Evolutionary conservation across 1,140 invertebrate species (phyloP).

Genomic region (Lucilia cuprina): DNA sequence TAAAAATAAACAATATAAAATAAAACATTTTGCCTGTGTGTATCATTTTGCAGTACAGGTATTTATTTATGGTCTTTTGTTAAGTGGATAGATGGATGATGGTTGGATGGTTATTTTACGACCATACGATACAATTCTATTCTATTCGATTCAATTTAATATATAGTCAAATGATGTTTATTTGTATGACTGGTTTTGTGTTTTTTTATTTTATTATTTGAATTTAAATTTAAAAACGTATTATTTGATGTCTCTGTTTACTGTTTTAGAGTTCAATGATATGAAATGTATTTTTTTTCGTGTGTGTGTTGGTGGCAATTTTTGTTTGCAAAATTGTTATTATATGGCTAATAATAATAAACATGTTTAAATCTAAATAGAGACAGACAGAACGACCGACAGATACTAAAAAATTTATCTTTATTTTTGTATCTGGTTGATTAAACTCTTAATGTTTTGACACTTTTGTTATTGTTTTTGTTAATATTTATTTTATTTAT

Average conservation of each 20-base stretch:
- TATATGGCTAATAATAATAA: neutral
- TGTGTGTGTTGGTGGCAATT: neutral
- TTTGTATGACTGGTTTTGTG: neutral
- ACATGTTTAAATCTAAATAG: neutral
- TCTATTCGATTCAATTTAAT: neutral
- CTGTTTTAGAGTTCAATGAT: neutral
- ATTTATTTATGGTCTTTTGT: neutral
- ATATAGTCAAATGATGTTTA: neutral
- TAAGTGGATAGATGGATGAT: neutral
- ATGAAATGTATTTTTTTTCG: neutral
- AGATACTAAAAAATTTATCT: neutral
- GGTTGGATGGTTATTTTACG: neutral
- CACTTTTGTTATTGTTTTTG: neutral
- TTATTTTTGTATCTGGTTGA: neutral
- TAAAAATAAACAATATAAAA: too few relatives aligned
- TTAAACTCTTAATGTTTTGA: neutral
- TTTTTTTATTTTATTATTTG: neutral
- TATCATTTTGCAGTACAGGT: too few relatives aligned
- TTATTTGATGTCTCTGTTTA: neutral
- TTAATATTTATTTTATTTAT: neutral
- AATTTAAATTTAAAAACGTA: neutral
- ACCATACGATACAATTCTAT: neutral
- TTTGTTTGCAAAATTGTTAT: neutral
- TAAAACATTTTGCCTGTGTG: neutral
- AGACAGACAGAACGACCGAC: neutral